A percentile compares a stretch with the other conserved stretches of the same genome.
These are phyloP conservation scores for Tetrax tetrax DNA, from an alignment of 2,113 vertebrate genomes.

Conservation along the genomic window DNA sequence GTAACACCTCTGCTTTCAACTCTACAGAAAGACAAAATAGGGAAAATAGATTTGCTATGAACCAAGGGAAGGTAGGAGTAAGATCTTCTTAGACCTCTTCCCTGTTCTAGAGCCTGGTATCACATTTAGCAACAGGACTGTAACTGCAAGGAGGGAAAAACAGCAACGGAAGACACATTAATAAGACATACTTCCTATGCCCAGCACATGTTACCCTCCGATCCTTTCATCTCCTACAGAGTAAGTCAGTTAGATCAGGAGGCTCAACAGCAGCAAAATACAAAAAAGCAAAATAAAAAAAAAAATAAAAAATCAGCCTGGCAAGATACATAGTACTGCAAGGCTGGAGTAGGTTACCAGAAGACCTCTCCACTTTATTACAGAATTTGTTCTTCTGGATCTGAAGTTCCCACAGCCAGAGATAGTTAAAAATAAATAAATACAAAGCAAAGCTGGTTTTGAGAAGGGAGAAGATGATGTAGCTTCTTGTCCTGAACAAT, in stretches of 20 bases:
- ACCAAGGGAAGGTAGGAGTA: not conserved
- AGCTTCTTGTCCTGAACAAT: slow-evolving; percentile 52
- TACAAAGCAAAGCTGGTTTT: slow-evolving; percentile 47
- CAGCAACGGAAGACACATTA: not conserved
- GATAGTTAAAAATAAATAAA: slow-evolving; percentile 27
- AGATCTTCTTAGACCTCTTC: not conserved
- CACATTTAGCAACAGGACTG: not conserved
- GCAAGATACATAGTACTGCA: not conserved
- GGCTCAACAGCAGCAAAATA: slow-evolving; percentile 25
- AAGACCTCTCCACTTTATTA: not conserved
- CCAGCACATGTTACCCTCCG: not conserved
- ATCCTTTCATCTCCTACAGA: not conserved
- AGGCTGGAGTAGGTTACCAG: not conserved
- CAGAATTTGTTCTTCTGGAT: not conserved
- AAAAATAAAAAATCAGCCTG: not conserved
- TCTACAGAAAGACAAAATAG: not conserved
- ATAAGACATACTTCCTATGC: not conserved
- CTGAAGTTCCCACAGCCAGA: slow-evolving; percentile 20
- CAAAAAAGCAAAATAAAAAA: not conserved
- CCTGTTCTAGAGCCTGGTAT: not conserved
- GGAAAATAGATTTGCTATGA: not conserved
- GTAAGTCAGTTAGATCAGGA: not conserved
- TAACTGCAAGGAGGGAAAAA: not conserved
- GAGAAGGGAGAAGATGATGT: slow-evolving; percentile 47
- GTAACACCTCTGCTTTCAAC: not conserved